Evolutionary conservation across 2,797 vertebrate genomes (phyloP).

Genomic region (Staurois parvus): DNA sequence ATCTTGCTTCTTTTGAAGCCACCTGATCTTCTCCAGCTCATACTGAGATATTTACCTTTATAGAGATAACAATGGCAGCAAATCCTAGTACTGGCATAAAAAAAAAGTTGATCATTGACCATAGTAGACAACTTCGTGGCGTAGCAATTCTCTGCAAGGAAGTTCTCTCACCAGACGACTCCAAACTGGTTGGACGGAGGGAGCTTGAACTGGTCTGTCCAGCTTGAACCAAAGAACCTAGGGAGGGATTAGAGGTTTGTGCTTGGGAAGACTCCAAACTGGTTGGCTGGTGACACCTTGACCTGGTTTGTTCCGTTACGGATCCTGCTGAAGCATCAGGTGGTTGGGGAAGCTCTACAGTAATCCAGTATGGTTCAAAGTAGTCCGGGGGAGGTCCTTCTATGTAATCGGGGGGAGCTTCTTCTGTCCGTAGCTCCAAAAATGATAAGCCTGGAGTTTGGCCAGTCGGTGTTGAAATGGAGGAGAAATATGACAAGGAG

Average conservation of each 20-base stretch:
- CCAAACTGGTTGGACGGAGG: too few species aligned
- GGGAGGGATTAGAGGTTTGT: too few species aligned
- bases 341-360: neutral
- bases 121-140: neutral
- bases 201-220: too few species aligned
- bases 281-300: too few species aligned
- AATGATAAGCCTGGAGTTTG: neutral
- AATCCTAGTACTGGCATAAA: neutral
- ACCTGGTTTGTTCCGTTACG: too few species aligned
- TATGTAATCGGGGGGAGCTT: neutral
- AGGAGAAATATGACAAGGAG: neutral
- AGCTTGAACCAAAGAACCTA: too few species aligned
- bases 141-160: too few species aligned
- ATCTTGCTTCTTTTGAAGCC: neutral
- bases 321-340: neutral
- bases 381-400: neutral
- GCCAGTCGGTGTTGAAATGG: neutral
- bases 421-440: neutral
- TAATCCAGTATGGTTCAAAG: neutral
- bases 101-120: neutral
- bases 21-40: neutral
- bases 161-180: neutral
- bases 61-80: neutral
- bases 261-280: too few species aligned
- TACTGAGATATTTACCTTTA: neutral